Evolutionary conservation across 2,113 vertebrate species (phyloP).

Genomic region (Zosterops hypoxanthus): DNA sequence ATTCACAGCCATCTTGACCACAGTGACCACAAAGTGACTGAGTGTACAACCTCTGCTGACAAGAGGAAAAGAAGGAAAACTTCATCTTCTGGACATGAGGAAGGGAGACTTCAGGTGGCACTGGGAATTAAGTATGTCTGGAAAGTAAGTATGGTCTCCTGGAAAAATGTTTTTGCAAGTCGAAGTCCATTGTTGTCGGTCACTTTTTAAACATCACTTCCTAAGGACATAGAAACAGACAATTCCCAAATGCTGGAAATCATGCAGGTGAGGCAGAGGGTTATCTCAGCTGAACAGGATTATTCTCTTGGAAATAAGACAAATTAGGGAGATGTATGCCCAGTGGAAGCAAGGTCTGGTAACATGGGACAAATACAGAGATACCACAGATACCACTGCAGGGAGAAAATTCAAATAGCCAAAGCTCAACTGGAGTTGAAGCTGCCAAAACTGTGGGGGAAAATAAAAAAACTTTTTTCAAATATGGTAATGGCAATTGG

Average conservation of each 20-base stretch:
- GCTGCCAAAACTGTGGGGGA: neutral
- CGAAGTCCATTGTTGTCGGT: neutral
- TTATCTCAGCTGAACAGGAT: neutral
- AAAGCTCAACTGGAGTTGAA: neutral
- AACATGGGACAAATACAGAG: neutral
- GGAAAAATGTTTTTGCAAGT: neutral
- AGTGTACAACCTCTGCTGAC: neutral
- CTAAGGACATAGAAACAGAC: neutral
- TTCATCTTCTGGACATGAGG: neutral
- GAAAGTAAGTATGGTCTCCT: neutral
- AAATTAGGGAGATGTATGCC: neutral
- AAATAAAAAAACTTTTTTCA: neutral
- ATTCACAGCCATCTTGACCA: neutral
- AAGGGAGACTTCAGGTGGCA: neutral
- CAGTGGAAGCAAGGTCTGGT: neutral
- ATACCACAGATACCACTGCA: neutral
- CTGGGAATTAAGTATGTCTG: neutral
- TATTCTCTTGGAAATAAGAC: neutral
- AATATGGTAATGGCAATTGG: neutral
- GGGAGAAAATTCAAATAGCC: neutral
- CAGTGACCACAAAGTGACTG: neutral
- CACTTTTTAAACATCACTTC: neutral
- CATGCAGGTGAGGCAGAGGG: neutral
- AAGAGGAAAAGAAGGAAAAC: neutral
- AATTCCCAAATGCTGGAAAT: neutral